Percentiles rank a stretch among this genome's conserved stretches.
Conservation (phyloP, 2,797 vertebrate species). For the Sorex maritimensis region DNA sequence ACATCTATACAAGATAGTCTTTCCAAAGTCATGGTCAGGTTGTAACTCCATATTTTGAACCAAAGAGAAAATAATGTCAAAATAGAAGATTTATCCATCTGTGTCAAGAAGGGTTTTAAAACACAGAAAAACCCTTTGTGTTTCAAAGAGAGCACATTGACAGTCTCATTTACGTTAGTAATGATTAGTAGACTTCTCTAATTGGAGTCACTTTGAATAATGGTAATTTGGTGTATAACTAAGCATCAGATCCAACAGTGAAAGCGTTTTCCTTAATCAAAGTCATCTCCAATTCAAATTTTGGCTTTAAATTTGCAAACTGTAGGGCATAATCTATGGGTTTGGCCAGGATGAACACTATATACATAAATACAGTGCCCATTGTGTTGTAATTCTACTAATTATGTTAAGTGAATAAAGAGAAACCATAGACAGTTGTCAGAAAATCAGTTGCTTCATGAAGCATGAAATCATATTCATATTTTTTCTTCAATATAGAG, state of each 20-base stretch:
- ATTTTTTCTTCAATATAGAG: conserved; percentile 54
- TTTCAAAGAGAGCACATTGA: conserved; percentile 63
- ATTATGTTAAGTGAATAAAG: conserved; percentile 48
- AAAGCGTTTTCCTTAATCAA: conserved; percentile 52
- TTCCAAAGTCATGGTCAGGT: conserved; percentile 43
- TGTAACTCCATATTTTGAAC: conserved; percentile 23
- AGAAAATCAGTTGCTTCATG: conserved; percentile 45
- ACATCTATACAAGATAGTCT: conserved; percentile 41
- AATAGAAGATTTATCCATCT: conserved; percentile 17
- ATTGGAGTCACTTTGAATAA: conserved; percentile 60
- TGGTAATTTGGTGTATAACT: conserved; percentile 56
- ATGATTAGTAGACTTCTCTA: conserved; percentile 28
- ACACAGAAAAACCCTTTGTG: conserved; percentile 2
- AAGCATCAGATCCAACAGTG: conserved; percentile 15
- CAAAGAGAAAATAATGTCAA: conserved; percentile 38
- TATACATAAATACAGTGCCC: background rate
- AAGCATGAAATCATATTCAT: background rate
- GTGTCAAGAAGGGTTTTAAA: conserved; percentile 60
- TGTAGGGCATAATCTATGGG: background rate
- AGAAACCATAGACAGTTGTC: background rate
- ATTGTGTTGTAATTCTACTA: background rate
- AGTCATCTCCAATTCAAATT: conserved; percentile 56
- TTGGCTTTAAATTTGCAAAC: conserved; percentile 55
- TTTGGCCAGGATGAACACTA: background rate
- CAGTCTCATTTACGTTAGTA: conserved; percentile 47